Evolutionary conservation across 2,113 vertebrate genomes (phyloP).

Genomic region (Ammodytes marinus): DNA sequence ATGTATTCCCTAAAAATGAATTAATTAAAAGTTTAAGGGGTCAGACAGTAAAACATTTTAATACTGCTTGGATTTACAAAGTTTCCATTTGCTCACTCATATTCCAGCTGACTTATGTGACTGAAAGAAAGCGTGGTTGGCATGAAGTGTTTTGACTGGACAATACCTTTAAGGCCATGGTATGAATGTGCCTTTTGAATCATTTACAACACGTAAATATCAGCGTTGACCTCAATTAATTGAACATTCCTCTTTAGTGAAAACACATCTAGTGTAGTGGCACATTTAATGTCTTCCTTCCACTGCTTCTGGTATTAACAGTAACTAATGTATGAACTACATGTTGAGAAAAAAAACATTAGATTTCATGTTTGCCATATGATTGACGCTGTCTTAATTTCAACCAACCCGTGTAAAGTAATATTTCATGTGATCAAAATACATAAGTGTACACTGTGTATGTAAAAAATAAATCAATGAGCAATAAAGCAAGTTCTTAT

Average conservation of each 20-base stretch:
- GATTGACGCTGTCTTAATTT: slow-evolving; percentile 65
- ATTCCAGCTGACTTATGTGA: slow-evolving; percentile 19
- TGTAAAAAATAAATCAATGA: slow-evolving; percentile 74
- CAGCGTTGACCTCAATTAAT: slow-evolving; percentile 56
- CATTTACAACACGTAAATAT: slow-evolving; percentile 28
- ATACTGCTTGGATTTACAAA: slow-evolving; percentile 5
- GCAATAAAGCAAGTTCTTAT: slow-evolving; percentile 77
- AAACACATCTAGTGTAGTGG: slow-evolving; percentile 39
- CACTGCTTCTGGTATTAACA: slow-evolving; percentile 57
- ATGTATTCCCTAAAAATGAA: slow-evolving; percentile 10
- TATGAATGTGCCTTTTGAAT: slow-evolving; percentile 78
- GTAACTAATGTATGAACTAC: slow-evolving; percentile 43
- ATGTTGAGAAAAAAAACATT: slow-evolving; percentile 42
- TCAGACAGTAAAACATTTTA: slow-evolving; percentile 2
- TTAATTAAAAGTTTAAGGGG: slow-evolving; percentile 3
- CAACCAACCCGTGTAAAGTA: slow-evolving; percentile 51
- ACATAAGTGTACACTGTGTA: slow-evolving; percentile 58
- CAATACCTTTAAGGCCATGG: slow-evolving; percentile 58
- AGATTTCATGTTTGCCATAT: slow-evolving; percentile 60
- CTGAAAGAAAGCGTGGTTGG: background rate
- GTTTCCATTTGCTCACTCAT: slow-evolving; percentile 55
- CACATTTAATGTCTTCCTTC: slow-evolving; percentile 63
- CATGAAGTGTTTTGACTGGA: slow-evolving; percentile 53
- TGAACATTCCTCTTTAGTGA: slow-evolving; percentile 48
- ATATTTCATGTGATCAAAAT: slow-evolving; percentile 58